Percentiles rank a stretch among this genome's conserved stretches.
Evolutionary conservation across 1,140 invertebrate species (phyloP).

Genomic region (Drosophila nigrodunni): DNA sequence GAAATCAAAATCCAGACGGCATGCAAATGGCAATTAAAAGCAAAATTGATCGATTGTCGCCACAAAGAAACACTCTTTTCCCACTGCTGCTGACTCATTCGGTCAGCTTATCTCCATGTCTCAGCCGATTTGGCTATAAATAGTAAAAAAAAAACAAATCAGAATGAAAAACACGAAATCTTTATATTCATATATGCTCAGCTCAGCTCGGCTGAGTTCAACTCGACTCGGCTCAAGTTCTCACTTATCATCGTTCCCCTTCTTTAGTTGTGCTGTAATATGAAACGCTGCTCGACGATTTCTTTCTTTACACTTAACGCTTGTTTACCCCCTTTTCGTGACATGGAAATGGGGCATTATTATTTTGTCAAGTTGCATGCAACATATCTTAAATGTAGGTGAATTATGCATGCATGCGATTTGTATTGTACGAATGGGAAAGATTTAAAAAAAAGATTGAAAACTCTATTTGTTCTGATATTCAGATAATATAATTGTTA

Average conservation of each 20-base stretch:
- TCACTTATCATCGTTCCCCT: conserved; percentile 58
- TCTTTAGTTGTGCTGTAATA: conserved; percentile 47
- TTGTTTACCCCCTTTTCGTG: conserved; percentile 5
- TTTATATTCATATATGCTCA: conserved; percentile 56
- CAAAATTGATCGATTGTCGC: conserved; percentile 73
- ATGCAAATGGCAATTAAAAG: conserved; percentile 78
- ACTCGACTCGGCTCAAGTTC: conserved; percentile 48
- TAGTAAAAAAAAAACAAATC: conserved; percentile 26
- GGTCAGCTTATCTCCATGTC: conserved; percentile 54
- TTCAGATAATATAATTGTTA: no score
- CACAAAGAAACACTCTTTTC: conserved; percentile 47
- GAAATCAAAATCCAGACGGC: conserved; percentile 4
- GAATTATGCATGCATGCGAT: conserved; percentile 21
- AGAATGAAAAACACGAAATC: conserved; percentile 54
- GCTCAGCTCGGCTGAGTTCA: no score
- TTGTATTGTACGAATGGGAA: neutral
- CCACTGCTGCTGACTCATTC: conserved; percentile 66
- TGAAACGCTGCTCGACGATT: conserved; percentile 58
- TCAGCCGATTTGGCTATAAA: conserved; percentile 31
- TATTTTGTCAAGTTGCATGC: conserved; percentile 37
- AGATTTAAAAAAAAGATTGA: neutral
- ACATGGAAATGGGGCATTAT: conserved; percentile 12
- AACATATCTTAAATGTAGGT: conserved; percentile 18
- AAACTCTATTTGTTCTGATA: neutral
- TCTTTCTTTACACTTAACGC: conserved; percentile 42